These are phyloP conservation scores for Caretta caretta DNA, from an alignment of 2,113 vertebrate species.

Conservation along the genomic window DNA sequence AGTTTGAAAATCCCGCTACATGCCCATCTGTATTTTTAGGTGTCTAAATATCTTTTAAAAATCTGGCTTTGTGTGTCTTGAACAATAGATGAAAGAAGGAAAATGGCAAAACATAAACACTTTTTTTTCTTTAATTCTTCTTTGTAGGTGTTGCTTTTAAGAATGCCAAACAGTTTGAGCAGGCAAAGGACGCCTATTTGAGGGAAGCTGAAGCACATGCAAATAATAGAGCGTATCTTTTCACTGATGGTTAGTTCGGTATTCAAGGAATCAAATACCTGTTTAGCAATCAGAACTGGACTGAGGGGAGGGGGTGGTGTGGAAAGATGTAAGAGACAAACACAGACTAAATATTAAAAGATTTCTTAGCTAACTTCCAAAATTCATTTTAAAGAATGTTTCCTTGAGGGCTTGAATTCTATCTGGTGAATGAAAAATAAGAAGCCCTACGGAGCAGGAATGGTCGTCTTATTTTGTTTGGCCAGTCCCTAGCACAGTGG, in stretches of 20 bases:
- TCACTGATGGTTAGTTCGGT: neutral
- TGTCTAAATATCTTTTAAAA: neutral
- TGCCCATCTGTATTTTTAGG: neutral
- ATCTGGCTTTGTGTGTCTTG: neutral
- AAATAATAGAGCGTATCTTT: conserved; percentile 98
- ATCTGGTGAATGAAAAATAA: neutral
- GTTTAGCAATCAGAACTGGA: neutral
- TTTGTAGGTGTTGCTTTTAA: conserved; percentile 97
- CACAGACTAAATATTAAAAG: neutral
- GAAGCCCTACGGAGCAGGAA: neutral
- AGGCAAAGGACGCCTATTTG: conserved; percentile 96
- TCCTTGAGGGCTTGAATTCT: neutral
- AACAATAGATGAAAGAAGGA: neutral
- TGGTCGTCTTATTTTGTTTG: neutral
- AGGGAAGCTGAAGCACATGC: conserved; percentile 95
- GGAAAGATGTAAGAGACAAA: neutral
- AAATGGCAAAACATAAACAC: neutral
- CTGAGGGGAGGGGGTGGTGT: neutral
- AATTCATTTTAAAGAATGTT: neutral
- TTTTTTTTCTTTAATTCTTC: conserved; percentile 12
- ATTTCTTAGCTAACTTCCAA: neutral
- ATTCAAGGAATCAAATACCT: neutral
- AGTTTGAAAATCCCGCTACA: neutral
- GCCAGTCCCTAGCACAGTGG: neutral
- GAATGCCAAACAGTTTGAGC: conserved; percentile 97